phyloP scores from a whole-genome alignment of 2,888 invertebrate genomes.

The Callimorpha dominula region DNA sequence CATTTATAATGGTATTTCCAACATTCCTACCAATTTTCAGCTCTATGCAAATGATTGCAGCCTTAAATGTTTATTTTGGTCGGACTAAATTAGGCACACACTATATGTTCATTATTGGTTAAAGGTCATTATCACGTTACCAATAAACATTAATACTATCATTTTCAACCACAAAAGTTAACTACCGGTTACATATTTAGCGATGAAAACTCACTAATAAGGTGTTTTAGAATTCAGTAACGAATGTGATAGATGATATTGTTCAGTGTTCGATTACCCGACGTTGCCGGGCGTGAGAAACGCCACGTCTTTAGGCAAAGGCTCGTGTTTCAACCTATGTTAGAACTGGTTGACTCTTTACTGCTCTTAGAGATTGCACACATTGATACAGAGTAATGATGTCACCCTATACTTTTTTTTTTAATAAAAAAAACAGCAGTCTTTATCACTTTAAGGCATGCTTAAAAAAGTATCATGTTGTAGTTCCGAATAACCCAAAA shows the following conservation, averaged over 20 bases:
- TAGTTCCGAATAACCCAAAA: too few relatives aligned
- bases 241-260: constrained; percentile 77
- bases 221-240: constrained; percentile 66
- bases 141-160: too few relatives aligned
- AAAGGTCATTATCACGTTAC: too few relatives aligned
- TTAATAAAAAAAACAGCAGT: too few relatives aligned
- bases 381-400: neutral
- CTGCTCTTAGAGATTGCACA: neutral
- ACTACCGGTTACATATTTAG: constrained; percentile 55
- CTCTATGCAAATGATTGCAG: too few relatives aligned
- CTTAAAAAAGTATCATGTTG: too few relatives aligned
- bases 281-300: constrained; percentile 71
- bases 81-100: too few relatives aligned
- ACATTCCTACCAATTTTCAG: too few relatives aligned
- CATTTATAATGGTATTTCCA: too few relatives aligned
- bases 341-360: constrained; percentile 38
- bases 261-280: constrained; percentile 66
- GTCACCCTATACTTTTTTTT: neutral
- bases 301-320: constrained; percentile 62
- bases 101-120: too few relatives aligned
- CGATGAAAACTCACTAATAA: constrained; percentile 58
- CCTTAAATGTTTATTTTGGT: too few relatives aligned
- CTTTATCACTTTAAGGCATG: too few relatives aligned
- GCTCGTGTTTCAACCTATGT: constrained; percentile 68
- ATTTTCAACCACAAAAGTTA: constrained; percentile 39